These are phyloP conservation scores for Euura saliciscinereae DNA, from an alignment of 1,140 invertebrate genomes.

Conservation along the genomic window DNA sequence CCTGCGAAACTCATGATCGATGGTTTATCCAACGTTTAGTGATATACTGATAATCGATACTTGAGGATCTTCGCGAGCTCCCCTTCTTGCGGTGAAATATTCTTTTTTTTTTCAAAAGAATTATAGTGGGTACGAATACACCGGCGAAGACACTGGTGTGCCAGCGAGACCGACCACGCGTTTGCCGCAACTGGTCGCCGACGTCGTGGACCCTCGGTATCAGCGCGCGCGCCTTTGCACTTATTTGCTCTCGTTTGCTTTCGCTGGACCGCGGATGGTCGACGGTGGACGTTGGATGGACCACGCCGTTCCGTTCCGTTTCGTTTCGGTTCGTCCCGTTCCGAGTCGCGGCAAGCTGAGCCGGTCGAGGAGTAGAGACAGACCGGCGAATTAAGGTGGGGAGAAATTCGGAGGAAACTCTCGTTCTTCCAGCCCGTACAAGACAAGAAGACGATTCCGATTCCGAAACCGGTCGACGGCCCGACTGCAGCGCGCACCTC, in stretches of 20 bases:
- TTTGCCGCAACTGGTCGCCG: not conserved
- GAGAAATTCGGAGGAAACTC: not conserved
- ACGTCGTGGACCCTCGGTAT: not conserved
- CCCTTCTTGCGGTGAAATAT: too few species aligned
- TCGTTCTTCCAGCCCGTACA: not conserved
- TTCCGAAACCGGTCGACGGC: not conserved
- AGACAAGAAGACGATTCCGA: not conserved
- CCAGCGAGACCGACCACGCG: not conserved
- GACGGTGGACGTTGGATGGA: too few species aligned
- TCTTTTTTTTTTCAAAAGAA: too few species aligned
- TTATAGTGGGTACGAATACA: too few species aligned
- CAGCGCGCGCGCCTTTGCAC: not conserved
- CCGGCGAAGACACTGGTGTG: too few species aligned
- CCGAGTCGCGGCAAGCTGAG: not conserved
- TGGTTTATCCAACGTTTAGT: not conserved
- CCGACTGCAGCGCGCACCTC: not conserved
- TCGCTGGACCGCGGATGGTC: not conserved
- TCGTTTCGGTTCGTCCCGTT: not conserved
- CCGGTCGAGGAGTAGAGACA: not conserved
- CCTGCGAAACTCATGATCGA: not conserved
- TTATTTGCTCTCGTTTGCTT: constrained; percentile 7
- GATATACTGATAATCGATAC: too few species aligned
- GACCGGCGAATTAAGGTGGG: not conserved
- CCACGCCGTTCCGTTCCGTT: not conserved
- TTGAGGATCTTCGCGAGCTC: too few species aligned